Evolutionary conservation across 2,888 invertebrate species (phyloP).

Genomic region (Polyommatus icarus): DNA sequence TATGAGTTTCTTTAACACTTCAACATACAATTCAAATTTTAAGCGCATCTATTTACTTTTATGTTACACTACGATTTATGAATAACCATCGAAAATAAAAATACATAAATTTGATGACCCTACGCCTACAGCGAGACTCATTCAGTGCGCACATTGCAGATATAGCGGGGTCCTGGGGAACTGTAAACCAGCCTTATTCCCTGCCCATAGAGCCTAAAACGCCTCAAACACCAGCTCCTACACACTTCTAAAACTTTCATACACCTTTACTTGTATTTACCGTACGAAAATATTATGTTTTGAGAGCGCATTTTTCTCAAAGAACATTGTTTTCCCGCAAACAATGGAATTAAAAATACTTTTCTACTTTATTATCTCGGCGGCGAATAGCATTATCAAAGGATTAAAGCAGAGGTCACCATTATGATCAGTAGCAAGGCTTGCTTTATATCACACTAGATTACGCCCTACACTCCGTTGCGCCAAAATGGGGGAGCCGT

Average conservation of each 20-base stretch:
- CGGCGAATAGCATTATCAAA: not conserved
- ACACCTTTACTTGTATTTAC: conserved; percentile 20
- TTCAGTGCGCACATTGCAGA: conserved; percentile 29
- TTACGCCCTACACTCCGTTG: too few species aligned
- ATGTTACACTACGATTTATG: not conserved
- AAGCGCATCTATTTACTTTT: not conserved
- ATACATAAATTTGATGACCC: conserved; percentile 11
- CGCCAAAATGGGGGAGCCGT: too few species aligned
- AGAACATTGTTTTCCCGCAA: conserved; percentile 22
- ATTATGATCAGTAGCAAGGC: not conserved
- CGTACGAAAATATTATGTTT: conserved; percentile 7
- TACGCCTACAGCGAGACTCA: conserved; percentile 30
- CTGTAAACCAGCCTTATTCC: conserved; percentile 22
- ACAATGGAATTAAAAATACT: conserved; percentile 22
- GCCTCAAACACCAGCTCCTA: not conserved
- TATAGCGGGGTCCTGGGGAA: not conserved
- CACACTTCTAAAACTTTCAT: conserved; percentile 11
- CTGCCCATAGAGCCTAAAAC: not conserved
- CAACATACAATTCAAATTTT: not conserved
- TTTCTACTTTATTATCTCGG: not conserved
- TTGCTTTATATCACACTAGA: not conserved
- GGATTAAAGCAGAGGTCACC: not conserved
- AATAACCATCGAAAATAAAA: not conserved
- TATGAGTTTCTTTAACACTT: not conserved
- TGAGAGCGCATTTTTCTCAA: conserved; percentile 25